Conservation (phyloP, 2,797 vertebrate species). For the Ctenopoma kingsleyae region DNA sequence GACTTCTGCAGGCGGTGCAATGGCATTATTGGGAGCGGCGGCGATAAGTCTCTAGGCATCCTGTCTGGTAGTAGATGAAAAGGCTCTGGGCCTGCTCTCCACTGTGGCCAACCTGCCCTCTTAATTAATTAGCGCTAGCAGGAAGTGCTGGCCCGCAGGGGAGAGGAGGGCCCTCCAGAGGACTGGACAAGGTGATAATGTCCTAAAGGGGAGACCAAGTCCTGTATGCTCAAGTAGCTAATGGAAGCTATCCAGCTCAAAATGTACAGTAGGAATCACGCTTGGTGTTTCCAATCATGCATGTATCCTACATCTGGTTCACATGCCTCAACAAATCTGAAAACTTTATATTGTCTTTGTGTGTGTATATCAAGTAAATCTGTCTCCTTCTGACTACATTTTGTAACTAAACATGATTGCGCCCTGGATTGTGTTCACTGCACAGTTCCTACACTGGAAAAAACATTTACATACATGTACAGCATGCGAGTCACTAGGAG, state of each 20-base stretch:
- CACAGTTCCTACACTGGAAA: too few relatives aligned
- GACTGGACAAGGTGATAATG: slow-evolving; percentile 88
- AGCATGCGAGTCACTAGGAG: background rate
- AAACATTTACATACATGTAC: too few relatives aligned
- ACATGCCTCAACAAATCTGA: slow-evolving; percentile 6
- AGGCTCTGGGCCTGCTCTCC: slow-evolving; percentile 84
- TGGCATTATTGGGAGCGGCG: slow-evolving; percentile 70
- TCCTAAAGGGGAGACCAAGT: slow-evolving; percentile 84
- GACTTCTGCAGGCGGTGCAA: slow-evolving; percentile 62
- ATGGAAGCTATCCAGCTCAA: slow-evolving; percentile 49
- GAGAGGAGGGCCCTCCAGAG: slow-evolving; percentile 79
- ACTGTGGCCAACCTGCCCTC: slow-evolving; percentile 87
- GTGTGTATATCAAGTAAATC: background rate
- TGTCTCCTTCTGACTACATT: background rate
- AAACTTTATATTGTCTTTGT: slow-evolving; percentile 1
- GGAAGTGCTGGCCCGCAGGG: slow-evolving; percentile 80
- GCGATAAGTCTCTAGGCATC: slow-evolving; percentile 82
- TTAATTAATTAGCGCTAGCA: slow-evolving; percentile 90
- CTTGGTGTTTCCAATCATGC: slow-evolving; percentile 6
- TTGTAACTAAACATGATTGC: background rate
- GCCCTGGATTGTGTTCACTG: background rate
- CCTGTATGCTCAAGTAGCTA: slow-evolving; percentile 60
- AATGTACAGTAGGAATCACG: slow-evolving; percentile 31
- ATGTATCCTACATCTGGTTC: slow-evolving; percentile 20
- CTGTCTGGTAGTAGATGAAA: slow-evolving; percentile 83